Percentiles rank a stretch among this genome's conserved stretches.
phyloP scores from a whole-genome alignment of 2,113 vertebrate species.

The Pterocles gutturalis region DNA sequence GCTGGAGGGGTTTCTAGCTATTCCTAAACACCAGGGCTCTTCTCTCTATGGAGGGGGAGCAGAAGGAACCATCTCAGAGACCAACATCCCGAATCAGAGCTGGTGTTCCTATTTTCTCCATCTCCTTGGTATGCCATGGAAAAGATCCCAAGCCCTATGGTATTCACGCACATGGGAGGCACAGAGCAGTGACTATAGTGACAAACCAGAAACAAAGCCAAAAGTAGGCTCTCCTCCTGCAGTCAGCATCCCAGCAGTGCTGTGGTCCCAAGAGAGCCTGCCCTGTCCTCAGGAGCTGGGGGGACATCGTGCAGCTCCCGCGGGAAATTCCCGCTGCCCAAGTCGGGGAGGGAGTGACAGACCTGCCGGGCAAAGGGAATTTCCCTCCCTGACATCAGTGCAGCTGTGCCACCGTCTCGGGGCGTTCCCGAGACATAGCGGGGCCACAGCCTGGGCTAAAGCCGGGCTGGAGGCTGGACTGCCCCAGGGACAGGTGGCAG shows the following conservation, averaged over 20 bases:
- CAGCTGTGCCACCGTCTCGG: neutral
- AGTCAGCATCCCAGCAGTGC: neutral
- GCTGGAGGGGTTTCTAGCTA: neutral
- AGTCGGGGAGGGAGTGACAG: neutral
- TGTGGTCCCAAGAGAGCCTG: neutral
- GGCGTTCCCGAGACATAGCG: neutral
- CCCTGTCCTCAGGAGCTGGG: neutral
- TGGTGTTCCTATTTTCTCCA: neutral
- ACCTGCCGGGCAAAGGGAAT: neutral
- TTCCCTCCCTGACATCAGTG: slow-evolving; percentile 12
- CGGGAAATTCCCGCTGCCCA: neutral
- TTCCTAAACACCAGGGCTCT: neutral
- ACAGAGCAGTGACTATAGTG: rapidly evolving
- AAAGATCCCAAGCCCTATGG: neutral
- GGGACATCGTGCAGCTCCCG: neutral
- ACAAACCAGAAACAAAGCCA: neutral
- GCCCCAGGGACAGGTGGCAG: slow-evolving; percentile 22
- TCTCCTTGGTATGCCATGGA: neutral
- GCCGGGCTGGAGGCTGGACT: neutral
- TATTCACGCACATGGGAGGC: neutral
- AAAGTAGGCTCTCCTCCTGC: neutral
- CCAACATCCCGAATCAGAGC: neutral
- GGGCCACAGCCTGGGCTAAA: neutral
- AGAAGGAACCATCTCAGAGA: neutral
- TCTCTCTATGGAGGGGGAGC: neutral